These are phyloP conservation scores for Holotrichia oblita DNA, from an alignment of 1,140 invertebrate species.

Conservation along the genomic window DNA sequence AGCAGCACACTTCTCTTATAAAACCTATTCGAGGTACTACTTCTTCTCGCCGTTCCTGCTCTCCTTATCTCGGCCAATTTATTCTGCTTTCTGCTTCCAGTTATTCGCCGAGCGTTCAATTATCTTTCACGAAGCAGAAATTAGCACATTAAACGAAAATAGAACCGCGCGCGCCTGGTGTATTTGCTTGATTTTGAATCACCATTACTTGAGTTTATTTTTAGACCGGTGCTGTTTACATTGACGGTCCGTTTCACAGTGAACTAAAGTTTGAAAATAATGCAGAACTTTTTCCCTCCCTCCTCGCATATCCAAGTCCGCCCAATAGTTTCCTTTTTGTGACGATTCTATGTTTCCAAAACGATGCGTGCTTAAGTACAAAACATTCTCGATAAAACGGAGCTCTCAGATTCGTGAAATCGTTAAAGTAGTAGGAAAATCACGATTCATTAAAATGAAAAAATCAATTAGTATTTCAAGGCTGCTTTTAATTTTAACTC, in stretches of 20 bases:
- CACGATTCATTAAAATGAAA: too few species aligned
- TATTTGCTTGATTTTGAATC: constrained; percentile 19
- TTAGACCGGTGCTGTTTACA: constrained; percentile 21
- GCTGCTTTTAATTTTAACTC: too few species aligned
- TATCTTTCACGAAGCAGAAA: constrained; percentile 32
- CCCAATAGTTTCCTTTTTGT: neutral
- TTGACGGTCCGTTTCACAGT: constrained; percentile 24
- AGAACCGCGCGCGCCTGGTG: constrained; percentile 15
- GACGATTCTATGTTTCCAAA: constrained; percentile 1
- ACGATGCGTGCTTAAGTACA: neutral
- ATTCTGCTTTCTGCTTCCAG: constrained; percentile 15
- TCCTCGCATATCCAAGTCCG: neutral
- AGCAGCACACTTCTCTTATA: neutral
- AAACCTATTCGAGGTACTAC: neutral
- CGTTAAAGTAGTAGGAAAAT: too few species aligned
- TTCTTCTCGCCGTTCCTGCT: neutral
- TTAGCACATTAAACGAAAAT: constrained; percentile 35
- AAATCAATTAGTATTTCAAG: too few species aligned
- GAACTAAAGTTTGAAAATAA: constrained; percentile 23
- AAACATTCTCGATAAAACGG: neutral
- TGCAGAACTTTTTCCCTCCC: constrained; percentile 22
- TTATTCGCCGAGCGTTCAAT: constrained; percentile 3
- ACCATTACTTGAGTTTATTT: constrained; percentile 26
- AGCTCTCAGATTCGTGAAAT: neutral
- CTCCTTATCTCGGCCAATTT: constrained; percentile 22